Conservation (phyloP, 2,113 vertebrate genomes). For the Corythornis vintsioides region DNA sequence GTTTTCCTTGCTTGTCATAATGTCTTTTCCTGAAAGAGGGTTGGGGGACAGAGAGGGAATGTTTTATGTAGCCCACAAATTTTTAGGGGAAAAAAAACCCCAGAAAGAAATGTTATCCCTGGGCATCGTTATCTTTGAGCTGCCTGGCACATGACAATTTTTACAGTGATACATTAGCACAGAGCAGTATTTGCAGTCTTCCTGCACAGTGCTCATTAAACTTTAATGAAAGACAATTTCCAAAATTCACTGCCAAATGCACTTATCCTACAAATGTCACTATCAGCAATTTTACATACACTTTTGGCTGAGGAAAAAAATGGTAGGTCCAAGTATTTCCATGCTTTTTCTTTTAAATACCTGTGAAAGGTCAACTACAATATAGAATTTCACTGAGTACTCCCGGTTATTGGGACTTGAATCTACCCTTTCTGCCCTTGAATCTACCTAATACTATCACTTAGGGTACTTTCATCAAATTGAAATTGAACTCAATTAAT, state of each 20-base stretch:
- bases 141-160: slow-evolving; percentile 27
- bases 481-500: not conserved
- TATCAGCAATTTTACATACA: slow-evolving; percentile 41
- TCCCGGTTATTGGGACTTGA: not conserved
- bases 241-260: slow-evolving; percentile 52
- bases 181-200: slow-evolving; percentile 39
- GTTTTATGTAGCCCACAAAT: not conserved
- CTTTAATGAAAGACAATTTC: slow-evolving; percentile 53
- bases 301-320: not conserved
- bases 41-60: not conserved
- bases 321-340: not conserved
- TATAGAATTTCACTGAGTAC: not conserved
- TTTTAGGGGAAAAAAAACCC: not conserved
- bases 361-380: not conserved
- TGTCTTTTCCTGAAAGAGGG: not conserved
- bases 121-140: slow-evolving; percentile 28
- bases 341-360: not conserved
- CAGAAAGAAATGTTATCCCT: not conserved
- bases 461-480: not conserved
- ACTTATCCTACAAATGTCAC: slow-evolving; percentile 55
- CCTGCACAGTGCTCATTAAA: slow-evolving; percentile 42
- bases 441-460: not conserved
- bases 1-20: not conserved
- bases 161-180: slow-evolving; percentile 38
- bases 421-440: not conserved